Conservation (phyloP, 2,888 invertebrate species). For the Harmothoe impar region DNA sequence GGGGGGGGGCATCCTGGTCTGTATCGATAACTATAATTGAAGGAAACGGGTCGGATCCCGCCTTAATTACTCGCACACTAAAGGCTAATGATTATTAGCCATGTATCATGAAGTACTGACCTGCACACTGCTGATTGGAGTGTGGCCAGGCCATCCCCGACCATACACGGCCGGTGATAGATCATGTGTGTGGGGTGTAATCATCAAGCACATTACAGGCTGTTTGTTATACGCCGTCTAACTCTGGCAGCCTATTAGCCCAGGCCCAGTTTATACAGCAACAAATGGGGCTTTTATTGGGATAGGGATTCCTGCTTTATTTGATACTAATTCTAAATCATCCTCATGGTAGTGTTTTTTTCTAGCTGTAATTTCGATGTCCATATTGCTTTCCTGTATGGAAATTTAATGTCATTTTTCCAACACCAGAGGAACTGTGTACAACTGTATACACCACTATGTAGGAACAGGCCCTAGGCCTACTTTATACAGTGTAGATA, state of each 20-base stretch:
- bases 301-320: too few species aligned
- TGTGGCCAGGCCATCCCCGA: not conserved
- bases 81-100: not conserved
- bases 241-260: not conserved
- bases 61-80: slow-evolving; percentile 5
- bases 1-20: not conserved
- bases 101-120: not conserved
- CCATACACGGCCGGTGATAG: not conserved
- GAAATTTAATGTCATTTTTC: too few species aligned
- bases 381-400: too few species aligned
- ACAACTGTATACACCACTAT: too few species aligned
- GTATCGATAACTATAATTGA: slow-evolving; percentile 26
- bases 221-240: not conserved
- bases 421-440: too few species aligned
- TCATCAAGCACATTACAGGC: not conserved
- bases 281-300: too few species aligned
- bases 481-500: too few species aligned
- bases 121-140: slow-evolving; percentile 27
- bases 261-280: too few species aligned
- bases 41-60: slow-evolving; percentile 1
- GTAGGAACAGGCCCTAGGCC: too few species aligned
- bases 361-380: too few species aligned
- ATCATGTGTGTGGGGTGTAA: not conserved
- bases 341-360: too few species aligned
- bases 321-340: too few species aligned